Percentiles rank a stretch among this genome's conserved stretches.
Evolutionary conservation across 2,797 vertebrate species (phyloP).

Genomic region (Falco concolor): DNA sequence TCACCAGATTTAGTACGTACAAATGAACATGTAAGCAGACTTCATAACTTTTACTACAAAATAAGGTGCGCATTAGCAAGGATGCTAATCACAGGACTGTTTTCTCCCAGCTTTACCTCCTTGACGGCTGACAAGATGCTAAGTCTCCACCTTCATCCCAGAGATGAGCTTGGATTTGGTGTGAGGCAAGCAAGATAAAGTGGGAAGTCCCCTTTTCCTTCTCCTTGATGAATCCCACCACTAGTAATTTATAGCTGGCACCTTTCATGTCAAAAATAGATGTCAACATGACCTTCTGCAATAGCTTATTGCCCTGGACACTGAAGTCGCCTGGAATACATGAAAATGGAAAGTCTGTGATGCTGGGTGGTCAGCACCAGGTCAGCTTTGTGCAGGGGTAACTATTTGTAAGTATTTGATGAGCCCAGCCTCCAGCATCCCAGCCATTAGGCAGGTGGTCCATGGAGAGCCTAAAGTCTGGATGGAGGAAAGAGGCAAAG

Average conservation of each 20-base stretch:
- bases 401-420: too few species aligned
- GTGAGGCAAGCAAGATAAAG: background rate
- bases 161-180: background rate
- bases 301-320: background rate
- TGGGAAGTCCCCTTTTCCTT: background rate
- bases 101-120: background rate
- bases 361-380: background rate
- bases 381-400: background rate
- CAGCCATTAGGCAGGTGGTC: background rate
- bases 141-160: background rate
- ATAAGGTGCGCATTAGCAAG: background rate
- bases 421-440: background rate
- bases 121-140: background rate
- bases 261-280: background rate
- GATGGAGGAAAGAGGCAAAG: background rate
- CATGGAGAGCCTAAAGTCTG: background rate
- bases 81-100: background rate
- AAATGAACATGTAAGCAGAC: background rate
- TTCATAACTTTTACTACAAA: background rate
- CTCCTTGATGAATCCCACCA: fast-evolving
- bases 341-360: background rate
- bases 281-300: background rate
- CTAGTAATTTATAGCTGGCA: background rate
- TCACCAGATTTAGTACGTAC: background rate
- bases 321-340: background rate